These are phyloP conservation scores for Myopa testacea DNA, from an alignment of 2,888 invertebrate species.

Conservation along the genomic window DNA sequence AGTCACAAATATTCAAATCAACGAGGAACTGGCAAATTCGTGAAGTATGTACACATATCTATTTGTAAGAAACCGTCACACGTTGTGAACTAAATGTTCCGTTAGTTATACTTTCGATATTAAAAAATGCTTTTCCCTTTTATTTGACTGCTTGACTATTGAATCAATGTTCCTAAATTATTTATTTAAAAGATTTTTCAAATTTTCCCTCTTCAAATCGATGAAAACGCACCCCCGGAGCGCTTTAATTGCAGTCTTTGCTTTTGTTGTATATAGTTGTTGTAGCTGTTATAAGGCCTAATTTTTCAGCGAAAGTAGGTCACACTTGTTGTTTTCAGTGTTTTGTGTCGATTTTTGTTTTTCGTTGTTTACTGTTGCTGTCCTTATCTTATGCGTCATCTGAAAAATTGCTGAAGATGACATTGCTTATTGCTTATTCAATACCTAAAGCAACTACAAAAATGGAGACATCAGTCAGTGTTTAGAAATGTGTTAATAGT, in stretches of 20 bases:
- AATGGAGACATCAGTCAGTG: background rate
- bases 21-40: no score
- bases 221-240: slow-evolving; percentile 9
- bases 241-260: background rate
- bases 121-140: no score
- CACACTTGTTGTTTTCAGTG: background rate
- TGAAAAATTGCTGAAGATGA: background rate
- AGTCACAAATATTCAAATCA: no score
- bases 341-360: background rate
- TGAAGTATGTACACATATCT: no score
- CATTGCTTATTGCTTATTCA: background rate
- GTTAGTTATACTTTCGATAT: no score
- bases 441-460: background rate
- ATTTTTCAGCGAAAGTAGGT: slow-evolving; percentile 4
- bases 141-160: no score
- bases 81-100: no score
- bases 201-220: no score
- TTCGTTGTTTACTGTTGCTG: background rate
- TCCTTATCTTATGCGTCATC: background rate
- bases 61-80: no score
- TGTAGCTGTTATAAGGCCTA: background rate
- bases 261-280: slow-evolving; percentile 1
- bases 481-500: background rate
- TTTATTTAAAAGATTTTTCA: slow-evolving; percentile 7
- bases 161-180: background rate